A percentile compares a stretch with the other conserved stretches of the same genome.
These are phyloP conservation scores for Platycheirus albimanus DNA, from an alignment of 2,888 invertebrate species.

Conservation along the genomic window DNA sequence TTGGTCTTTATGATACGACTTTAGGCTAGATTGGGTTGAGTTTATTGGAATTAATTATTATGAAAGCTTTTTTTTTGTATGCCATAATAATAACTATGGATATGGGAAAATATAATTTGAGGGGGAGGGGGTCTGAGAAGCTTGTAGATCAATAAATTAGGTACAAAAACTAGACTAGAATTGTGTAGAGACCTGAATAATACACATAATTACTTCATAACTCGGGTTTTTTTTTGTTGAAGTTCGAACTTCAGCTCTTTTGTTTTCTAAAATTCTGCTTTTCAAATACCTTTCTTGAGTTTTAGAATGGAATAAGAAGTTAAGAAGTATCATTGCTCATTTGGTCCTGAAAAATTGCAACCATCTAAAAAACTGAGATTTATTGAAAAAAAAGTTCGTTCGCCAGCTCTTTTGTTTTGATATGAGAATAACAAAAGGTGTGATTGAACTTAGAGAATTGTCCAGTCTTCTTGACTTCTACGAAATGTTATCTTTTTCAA, in stretches of 20 bases:
- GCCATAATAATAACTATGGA: constrained; percentile 9
- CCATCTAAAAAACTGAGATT: background rate
- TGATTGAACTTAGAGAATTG: too few relatives aligned
- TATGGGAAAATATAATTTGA: background rate
- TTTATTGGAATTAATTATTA: constrained; percentile 48
- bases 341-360: too few relatives aligned
- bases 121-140: background rate
- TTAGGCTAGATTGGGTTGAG: constrained; percentile 30
- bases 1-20: constrained; percentile 29
- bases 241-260: constrained; percentile 47
- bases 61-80: constrained; percentile 43
- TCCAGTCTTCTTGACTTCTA: too few relatives aligned
- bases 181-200: background rate
- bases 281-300: background rate
- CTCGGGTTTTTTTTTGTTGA: background rate
- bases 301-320: too few relatives aligned
- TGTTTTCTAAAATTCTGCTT: background rate
- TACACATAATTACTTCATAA: background rate
- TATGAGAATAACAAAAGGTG: background rate
- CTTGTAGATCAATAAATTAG: background rate
- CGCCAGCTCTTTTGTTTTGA: background rate
- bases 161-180: background rate
- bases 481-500: too few relatives aligned
- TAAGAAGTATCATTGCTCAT: too few relatives aligned
- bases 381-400: background rate